These are phyloP conservation scores for Phylloscopus trochiloides DNA, from an alignment of 2,113 vertebrate genomes.

Conservation along the genomic window DNA sequence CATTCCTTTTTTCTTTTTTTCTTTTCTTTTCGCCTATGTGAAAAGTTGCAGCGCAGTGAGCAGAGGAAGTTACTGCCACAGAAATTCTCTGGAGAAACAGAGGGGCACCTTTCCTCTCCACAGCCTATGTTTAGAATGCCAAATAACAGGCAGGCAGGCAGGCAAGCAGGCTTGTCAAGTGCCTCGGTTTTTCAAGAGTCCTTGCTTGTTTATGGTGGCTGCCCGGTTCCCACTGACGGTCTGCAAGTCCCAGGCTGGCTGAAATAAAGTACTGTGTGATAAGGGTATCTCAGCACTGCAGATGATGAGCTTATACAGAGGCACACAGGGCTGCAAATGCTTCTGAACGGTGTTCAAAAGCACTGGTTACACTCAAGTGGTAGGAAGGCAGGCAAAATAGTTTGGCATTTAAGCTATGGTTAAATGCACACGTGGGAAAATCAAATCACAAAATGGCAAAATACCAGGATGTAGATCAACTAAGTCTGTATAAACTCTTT, in stretches of 20 bases:
- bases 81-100: not conserved
- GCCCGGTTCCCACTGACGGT: not conserved
- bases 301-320: not conserved
- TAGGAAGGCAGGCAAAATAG: not conserved
- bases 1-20: not conserved
- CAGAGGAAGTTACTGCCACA: not conserved
- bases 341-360: not conserved
- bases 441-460: not conserved
- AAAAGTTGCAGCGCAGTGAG: not conserved
- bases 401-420: not conserved
- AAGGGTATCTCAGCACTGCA: not conserved
- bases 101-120: not conserved
- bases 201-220: not conserved
- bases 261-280: not conserved
- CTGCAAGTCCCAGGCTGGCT: not conserved
- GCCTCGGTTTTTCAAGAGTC: not conserved
- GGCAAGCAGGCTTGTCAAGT: not conserved
- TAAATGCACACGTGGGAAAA: not conserved
- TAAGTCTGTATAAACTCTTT: not conserved
- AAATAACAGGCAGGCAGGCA: not conserved
- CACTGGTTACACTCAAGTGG: not conserved
- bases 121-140: not conserved
- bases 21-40: not conserved
- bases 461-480: not conserved
- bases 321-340: not conserved